These are phyloP conservation scores for Sarcophaga carnaria DNA, from an alignment of 2,888 invertebrate genomes.

Conservation along the genomic window DNA sequence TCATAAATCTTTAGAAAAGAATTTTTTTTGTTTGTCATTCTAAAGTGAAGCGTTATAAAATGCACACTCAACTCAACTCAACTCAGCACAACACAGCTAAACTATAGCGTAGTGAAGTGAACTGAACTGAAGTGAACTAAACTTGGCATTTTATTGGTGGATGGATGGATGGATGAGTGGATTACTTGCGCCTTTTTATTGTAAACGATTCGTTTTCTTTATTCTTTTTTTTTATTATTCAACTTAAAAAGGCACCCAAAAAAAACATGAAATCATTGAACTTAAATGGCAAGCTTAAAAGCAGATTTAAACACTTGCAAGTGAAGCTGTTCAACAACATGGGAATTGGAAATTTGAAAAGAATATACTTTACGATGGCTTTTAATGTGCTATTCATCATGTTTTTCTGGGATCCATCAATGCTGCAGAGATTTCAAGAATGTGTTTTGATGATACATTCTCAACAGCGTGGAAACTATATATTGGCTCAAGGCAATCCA, in stretches of 20 bases:
- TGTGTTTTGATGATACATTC: too few relatives aligned
- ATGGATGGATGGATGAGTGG: too few relatives aligned
- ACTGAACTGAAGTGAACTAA: conserved; percentile 29
- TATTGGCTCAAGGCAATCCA: too few relatives aligned
- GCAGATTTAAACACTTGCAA: not conserved
- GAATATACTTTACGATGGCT: too few relatives aligned
- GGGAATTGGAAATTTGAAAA: too few relatives aligned
- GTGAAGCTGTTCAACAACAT: too few relatives aligned
- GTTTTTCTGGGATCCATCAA: too few relatives aligned
- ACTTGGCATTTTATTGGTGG: conserved; percentile 34
- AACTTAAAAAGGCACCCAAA: not conserved
- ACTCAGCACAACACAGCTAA: not conserved
- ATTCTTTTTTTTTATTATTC: not conserved
- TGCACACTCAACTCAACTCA: not conserved
- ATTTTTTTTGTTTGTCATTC: conserved; percentile 50
- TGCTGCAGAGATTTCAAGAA: too few relatives aligned
- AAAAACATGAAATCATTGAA: conserved; percentile 26
- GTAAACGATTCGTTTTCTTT: too few relatives aligned
- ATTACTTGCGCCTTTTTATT: too few relatives aligned
- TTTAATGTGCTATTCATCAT: too few relatives aligned
- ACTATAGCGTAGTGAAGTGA: not conserved
- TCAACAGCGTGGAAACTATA: too few relatives aligned
- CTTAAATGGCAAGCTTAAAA: not conserved
- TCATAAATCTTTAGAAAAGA: conserved; percentile 68
- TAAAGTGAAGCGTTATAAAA: conserved; percentile 29